A percentile compares a stretch with the other conserved stretches of the same genome.
phyloP scores from a whole-genome alignment of 2,888 invertebrate species.

The Leucophora obtusa region DNA sequence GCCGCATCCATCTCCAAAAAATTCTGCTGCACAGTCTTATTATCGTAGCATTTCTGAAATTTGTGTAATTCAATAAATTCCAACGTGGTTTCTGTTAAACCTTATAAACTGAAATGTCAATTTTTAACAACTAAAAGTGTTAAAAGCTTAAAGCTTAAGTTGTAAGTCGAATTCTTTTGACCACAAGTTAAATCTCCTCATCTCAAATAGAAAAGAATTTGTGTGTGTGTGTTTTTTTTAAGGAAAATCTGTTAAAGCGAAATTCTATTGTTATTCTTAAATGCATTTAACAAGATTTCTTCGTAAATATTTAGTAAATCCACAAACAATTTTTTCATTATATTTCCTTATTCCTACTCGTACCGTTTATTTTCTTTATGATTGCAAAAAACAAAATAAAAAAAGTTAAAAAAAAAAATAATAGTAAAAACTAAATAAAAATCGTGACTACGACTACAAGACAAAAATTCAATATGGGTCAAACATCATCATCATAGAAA shows the following conservation, averaged over 20 bases:
- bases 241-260: not conserved
- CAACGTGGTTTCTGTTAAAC: no score
- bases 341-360: not conserved
- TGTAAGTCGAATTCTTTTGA: conserved; percentile 17
- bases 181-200: not conserved
- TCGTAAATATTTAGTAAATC: not conserved
- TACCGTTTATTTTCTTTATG: conserved; percentile 21
- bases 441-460: conserved; percentile 54
- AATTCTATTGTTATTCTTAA: not conserved
- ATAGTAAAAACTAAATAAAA: conserved; percentile 31
- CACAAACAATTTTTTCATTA: not conserved
- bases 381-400: conserved; percentile 16
- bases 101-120: no score
- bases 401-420: not conserved
- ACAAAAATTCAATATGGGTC: conserved; percentile 65
- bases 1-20: no score
- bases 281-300: not conserved
- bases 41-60: no score
- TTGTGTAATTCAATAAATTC: no score
- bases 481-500: conserved; percentile 61
- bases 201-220: not conserved
- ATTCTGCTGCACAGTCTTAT: no score
- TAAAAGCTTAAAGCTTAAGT: no score
- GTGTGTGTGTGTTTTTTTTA: not conserved
- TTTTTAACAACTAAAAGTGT: no score